Base-by-base conservation (phyloP, 2,888 invertebrate species). In the Axea sp. region DNA sequence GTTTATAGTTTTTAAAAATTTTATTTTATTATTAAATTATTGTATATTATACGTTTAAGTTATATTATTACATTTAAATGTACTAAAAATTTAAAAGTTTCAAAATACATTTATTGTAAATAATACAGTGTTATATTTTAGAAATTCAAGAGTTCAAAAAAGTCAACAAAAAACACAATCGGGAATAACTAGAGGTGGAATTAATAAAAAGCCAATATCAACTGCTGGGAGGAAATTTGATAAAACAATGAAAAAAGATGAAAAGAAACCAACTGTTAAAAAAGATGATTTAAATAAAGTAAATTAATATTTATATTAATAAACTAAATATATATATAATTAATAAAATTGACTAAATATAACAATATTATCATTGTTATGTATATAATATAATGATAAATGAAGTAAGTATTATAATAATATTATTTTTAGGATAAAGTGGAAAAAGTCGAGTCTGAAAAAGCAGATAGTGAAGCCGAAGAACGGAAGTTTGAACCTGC, bases 401-500 rank as follows among this genome's bases (percentile, higher is more conserved):
- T n/a, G n/a, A n/a, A n/a, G n/a, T n/a, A n/a, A n/a, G n/a, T n/a
- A n/a, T n/a, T n/a, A n/a, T n/a, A 2, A 31, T 31, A 19, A 19
- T 19, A 19, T 35, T 17, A 11, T n/a, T 69, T 77, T 30, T 28
- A 84, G 84, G 92, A 92, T 76, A 91, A 91, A 76, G 91, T 91
- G 8, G 92, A 92, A 76, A 91, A 91, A 76, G 91, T 91, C n/a
- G 92, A 92, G 72, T 90, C 89, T 0, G 92, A 94, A 71, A 92
- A 93, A 60, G 89, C 90, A 65, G 91, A 92, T 73, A 90, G 91
- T 30, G 90, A 89, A 57, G 88, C 88, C 1, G 94, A 94, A 65
- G 96, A 96, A 80, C 92, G 92, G 81, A 93, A 94, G 87, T 98
- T 97, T 89, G 97, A 97, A 83, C 92, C 94, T 3, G 91, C 92